phyloP scores from a whole-genome alignment of 2,113 vertebrate species.

The Antechinus flavipes region DNA sequence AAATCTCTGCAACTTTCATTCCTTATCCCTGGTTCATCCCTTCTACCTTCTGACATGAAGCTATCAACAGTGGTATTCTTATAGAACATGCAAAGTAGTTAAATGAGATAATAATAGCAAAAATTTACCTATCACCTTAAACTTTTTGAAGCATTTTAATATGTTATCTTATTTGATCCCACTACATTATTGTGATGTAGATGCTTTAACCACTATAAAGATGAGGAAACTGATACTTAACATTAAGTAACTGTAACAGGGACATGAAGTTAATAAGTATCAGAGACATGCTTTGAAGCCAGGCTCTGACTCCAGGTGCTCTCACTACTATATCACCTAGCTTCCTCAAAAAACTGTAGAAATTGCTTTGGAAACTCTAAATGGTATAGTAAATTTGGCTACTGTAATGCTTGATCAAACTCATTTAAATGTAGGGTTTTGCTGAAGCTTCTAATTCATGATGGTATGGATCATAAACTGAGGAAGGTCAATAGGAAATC shows the following conservation, averaged over 20 bases:
- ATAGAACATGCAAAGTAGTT: not conserved
- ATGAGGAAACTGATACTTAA: not conserved
- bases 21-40: too few relatives aligned
- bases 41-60: not conserved
- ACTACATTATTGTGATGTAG: not conserved
- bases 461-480: constrained; percentile 33
- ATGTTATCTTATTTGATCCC: not conserved
- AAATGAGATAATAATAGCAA: not conserved
- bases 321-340: not conserved
- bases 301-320: not conserved
- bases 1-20: not conserved
- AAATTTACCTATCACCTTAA: not conserved
- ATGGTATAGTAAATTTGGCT: constrained; percentile 19
- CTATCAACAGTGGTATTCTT: not conserved
- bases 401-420: constrained; percentile 47
- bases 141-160: not conserved
- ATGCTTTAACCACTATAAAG: not conserved
- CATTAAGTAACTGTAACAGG: not conserved
- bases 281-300: not conserved
- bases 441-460: not conserved
- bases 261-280: not conserved
- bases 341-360: not conserved
- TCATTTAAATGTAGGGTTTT: constrained; percentile 21
- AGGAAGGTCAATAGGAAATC: constrained; percentile 32
- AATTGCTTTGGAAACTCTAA: not conserved